These are phyloP conservation scores for Cremastinae sp. DNA, from an alignment of 2,888 invertebrate species.

Conservation along the genomic window DNA sequence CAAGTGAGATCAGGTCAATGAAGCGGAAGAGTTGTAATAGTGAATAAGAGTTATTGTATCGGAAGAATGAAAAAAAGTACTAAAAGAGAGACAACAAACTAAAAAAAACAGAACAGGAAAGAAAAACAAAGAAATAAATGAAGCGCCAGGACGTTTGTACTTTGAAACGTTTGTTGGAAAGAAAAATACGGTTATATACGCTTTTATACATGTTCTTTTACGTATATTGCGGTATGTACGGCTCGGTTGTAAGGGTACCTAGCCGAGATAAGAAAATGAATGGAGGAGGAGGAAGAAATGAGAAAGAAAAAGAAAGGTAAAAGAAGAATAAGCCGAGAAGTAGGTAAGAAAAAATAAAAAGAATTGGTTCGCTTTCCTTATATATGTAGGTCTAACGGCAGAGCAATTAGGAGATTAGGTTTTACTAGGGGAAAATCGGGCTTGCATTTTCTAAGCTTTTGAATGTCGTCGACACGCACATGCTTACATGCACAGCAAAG, in stretches of 20 bases:
- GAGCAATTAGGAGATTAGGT: slow-evolving; percentile 61
- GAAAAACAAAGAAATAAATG: slow-evolving; percentile 46
- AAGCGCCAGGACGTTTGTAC: slow-evolving; percentile 34
- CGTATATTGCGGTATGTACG: not conserved
- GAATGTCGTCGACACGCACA: slow-evolving; percentile 23
- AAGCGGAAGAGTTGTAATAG: slow-evolving; percentile 36
- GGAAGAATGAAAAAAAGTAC: slow-evolving; percentile 10
- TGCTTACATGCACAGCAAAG: not conserved
- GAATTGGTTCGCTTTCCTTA: slow-evolving; percentile 30
- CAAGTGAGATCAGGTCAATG: slow-evolving; percentile 22
- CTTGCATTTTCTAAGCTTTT: slow-evolving; percentile 33
- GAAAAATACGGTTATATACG: slow-evolving; percentile 25
- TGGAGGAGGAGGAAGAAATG: slow-evolving; percentile 36
- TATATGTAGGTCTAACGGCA: slow-evolving; percentile 35
- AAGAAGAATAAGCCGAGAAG: slow-evolving; percentile 3
- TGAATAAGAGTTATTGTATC: slow-evolving; percentile 49
- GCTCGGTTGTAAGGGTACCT: slow-evolving; percentile 25
- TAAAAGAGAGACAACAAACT: not conserved
- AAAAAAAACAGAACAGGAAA: slow-evolving; percentile 3
- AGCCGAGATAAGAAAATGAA: slow-evolving; percentile 27
- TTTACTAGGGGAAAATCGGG: slow-evolving; percentile 49
- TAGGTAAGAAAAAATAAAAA: slow-evolving; percentile 33
- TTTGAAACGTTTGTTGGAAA: slow-evolving; percentile 37
- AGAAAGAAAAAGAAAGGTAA: slow-evolving; percentile 13
- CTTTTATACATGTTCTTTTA: not conserved